phyloP scores from a whole-genome alignment of 2,113 vertebrate species.

The Marmota monax region DNA sequence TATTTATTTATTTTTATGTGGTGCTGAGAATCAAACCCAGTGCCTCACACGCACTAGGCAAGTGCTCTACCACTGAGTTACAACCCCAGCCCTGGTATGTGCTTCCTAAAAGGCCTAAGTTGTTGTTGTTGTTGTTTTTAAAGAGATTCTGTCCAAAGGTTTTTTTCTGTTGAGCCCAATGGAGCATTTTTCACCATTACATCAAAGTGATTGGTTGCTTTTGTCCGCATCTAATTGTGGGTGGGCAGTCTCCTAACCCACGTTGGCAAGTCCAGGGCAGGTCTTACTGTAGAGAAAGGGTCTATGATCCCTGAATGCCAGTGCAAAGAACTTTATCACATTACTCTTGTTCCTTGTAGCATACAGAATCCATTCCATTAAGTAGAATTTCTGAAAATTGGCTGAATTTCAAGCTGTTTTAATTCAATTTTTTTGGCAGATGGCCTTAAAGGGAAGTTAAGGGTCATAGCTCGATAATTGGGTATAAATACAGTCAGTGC shows the following conservation, averaged over 20 bases:
- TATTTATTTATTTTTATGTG: too few relatives aligned
- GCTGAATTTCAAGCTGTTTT: constrained; percentile 85
- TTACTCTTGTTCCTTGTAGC: constrained; percentile 74
- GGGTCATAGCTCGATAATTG: constrained; percentile 83
- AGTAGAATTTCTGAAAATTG: constrained; percentile 82
- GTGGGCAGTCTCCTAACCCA: background rate
- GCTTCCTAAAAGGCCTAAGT: background rate
- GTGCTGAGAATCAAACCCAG: too few relatives aligned
- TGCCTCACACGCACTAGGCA: too few relatives aligned
- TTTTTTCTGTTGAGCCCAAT: background rate
- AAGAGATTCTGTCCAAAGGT: constrained; percentile 6
- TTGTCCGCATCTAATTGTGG: background rate
- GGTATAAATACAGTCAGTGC: constrained; percentile 82
- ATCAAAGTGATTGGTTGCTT: background rate
- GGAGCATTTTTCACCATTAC: constrained; percentile 3
- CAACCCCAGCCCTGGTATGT: too few relatives aligned
- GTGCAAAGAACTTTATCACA: constrained; percentile 71
- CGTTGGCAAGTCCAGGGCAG: constrained; percentile 11
- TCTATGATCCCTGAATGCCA: constrained; percentile 41
- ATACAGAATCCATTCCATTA: constrained; percentile 76
- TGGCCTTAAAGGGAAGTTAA: constrained; percentile 79
- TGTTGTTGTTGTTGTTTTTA: too few relatives aligned
- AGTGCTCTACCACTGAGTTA: too few relatives aligned
- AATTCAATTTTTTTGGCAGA: constrained; percentile 86
- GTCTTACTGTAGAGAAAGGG: constrained; percentile 43